A percentile compares a stretch with the other conserved stretches of the same genome.
phyloP scores from a whole-genome alignment of 2,797 vertebrate genomes.

The Carduelis carduelis region DNA sequence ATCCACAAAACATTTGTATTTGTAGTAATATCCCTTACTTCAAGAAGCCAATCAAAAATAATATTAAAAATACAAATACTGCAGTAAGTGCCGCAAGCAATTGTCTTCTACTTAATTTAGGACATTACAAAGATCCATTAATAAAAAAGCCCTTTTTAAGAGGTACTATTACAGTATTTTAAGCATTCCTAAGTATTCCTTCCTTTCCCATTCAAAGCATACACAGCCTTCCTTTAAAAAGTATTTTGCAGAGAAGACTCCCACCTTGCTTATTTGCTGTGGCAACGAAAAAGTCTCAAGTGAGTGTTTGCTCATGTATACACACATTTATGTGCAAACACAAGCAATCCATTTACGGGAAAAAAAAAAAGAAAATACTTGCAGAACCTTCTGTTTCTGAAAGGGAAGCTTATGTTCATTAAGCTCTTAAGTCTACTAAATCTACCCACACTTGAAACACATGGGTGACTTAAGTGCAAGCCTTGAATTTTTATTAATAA shows the following conservation, averaged over 20 bases:
- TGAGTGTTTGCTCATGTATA: fast-evolving
- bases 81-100: neutral
- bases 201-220: neutral
- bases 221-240: neutral
- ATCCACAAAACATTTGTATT: neutral
- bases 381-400: neutral
- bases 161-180: neutral
- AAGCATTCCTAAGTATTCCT: neutral
- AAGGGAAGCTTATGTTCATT: neutral
- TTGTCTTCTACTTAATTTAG: neutral
- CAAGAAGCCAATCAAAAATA: neutral
- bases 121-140: neutral
- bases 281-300: neutral
- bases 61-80: neutral
- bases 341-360: neutral
- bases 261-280: neutral
- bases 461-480: neutral
- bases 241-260: neutral
- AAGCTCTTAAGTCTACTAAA: neutral
- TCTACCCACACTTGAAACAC: neutral
- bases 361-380: neutral
- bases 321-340: neutral
- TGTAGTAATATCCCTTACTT: neutral
- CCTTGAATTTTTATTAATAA: neutral
- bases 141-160: neutral